phyloP scores from a whole-genome alignment of 1,140 invertebrate species.

The Listronotus bonariensis region DNA sequence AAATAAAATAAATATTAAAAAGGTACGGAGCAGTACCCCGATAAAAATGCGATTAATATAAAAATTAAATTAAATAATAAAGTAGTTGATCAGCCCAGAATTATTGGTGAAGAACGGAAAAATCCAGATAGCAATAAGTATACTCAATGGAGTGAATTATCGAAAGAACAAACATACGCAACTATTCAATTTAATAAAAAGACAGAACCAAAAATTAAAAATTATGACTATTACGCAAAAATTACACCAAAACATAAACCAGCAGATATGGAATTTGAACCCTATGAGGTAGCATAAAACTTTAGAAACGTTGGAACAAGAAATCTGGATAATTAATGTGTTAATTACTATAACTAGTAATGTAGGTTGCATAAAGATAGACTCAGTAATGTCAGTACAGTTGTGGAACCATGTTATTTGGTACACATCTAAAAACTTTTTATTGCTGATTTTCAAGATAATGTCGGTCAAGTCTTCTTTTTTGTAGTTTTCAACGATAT shows the following conservation, averaged over 20 bases:
- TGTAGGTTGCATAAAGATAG: too few relatives aligned
- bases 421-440: too few relatives aligned
- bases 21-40: not conserved
- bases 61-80: constrained; percentile 33
- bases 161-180: constrained; percentile 39
- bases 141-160: constrained; percentile 44
- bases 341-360: too few relatives aligned
- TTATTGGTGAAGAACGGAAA: constrained; percentile 50
- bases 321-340: too few relatives aligned
- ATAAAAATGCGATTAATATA: constrained; percentile 56
- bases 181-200: constrained; percentile 43
- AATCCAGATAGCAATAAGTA: constrained; percentile 30
- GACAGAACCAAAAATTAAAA: constrained; percentile 32
- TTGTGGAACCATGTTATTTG: too few relatives aligned
- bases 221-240: constrained; percentile 48
- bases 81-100: constrained; percentile 41
- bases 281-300: constrained; percentile 68
- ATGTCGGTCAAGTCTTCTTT: too few relatives aligned
- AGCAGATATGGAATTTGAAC: constrained; percentile 82
- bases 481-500: too few relatives aligned
- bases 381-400: too few relatives aligned
- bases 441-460: too few relatives aligned
- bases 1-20: constrained; percentile 10
- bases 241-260: constrained; percentile 60
- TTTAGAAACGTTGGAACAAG: not conserved